These are phyloP conservation scores for Monopis laevigella DNA, from an alignment of 2,888 invertebrate genomes.

Conservation along the genomic window DNA sequence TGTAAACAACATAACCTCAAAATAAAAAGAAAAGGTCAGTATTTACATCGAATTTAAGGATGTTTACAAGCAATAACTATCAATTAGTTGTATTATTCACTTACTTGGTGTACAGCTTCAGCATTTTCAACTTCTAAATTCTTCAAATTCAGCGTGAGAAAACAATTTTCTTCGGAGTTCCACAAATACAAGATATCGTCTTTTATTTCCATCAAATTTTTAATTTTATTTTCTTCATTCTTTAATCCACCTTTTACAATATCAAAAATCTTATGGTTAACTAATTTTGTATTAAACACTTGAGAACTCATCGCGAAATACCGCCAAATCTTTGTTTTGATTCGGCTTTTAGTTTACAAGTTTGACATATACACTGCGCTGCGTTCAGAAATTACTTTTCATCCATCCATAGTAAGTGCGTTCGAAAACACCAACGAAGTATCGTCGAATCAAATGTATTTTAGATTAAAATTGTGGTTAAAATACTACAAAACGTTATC, in stretches of 20 bases:
- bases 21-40: too few relatives aligned
- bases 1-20: too few relatives aligned
- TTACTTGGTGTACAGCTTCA: constrained; percentile 70
- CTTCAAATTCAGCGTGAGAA: constrained; percentile 69
- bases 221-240: constrained; percentile 61
- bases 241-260: constrained; percentile 64
- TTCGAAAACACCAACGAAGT: too few relatives aligned
- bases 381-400: too few relatives aligned
- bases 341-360: too few relatives aligned
- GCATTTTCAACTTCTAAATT: constrained; percentile 53
- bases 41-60: too few relatives aligned
- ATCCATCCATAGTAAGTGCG: too few relatives aligned
- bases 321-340: too few relatives aligned
- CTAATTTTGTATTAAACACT: constrained; percentile 67
- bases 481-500: too few relatives aligned
- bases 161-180: constrained; percentile 71
- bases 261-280: constrained; percentile 69
- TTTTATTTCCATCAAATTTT: constrained; percentile 70
- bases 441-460: too few relatives aligned
- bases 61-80: neutral
- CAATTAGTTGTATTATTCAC: constrained; percentile 13
- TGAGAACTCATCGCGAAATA: constrained; percentile 63
- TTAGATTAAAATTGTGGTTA: too few relatives aligned
- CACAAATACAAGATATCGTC: constrained; percentile 76
- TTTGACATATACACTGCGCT: too few relatives aligned